phyloP scores from a whole-genome alignment of 37 sponge, comb jelly and placozoan genomes.

The Sycon ciliatum region DNA sequence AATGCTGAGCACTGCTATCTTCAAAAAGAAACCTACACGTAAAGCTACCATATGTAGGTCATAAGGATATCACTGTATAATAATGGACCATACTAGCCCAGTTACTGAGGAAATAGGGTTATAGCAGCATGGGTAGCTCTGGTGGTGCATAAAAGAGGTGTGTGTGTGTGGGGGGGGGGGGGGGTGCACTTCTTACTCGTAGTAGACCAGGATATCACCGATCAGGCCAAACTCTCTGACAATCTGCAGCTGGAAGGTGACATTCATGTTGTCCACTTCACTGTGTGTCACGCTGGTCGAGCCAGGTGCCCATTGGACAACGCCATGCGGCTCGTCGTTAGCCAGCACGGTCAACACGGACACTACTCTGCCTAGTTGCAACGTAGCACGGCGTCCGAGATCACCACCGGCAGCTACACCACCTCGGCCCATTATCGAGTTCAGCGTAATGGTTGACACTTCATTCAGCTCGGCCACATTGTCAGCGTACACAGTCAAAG shows the following conservation, averaged over 20 bases:
- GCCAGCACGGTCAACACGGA: constrained; percentile 65
- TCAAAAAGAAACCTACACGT: too few species aligned
- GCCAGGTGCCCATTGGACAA: constrained; percentile 33
- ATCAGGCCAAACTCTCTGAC: constrained; percentile 62
- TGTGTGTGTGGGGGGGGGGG: too few species aligned
- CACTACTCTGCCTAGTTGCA: constrained; percentile 21
- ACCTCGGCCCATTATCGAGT: constrained; percentile 30
- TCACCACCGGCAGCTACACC: constrained; percentile 52
- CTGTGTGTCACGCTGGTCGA: constrained; percentile 17
- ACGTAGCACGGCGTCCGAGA: constrained; percentile 39
- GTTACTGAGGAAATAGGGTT: too few species aligned
- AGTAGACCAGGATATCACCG: constrained; percentile 46
- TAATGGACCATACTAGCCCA: too few species aligned
- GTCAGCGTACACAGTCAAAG: constrained; percentile 43
- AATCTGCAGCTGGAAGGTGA: constrained; percentile 44
- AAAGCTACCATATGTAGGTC: not conserved
- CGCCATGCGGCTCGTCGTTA: constrained; percentile 79
- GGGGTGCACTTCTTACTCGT: constrained; percentile 42
- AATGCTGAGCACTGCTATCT: too few species aligned
- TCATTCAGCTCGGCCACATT: constrained; percentile 60
- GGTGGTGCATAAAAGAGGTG: too few species aligned
- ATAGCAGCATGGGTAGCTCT: too few species aligned
- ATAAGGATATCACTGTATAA: not conserved
- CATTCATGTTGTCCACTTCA: constrained; percentile 29
- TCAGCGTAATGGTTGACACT: constrained; percentile 44